A percentile compares a stretch with the other conserved stretches of the same genome.
phyloP scores from a whole-genome alignment of 1,140 invertebrate genomes.

The Orchestia grillus region DNA sequence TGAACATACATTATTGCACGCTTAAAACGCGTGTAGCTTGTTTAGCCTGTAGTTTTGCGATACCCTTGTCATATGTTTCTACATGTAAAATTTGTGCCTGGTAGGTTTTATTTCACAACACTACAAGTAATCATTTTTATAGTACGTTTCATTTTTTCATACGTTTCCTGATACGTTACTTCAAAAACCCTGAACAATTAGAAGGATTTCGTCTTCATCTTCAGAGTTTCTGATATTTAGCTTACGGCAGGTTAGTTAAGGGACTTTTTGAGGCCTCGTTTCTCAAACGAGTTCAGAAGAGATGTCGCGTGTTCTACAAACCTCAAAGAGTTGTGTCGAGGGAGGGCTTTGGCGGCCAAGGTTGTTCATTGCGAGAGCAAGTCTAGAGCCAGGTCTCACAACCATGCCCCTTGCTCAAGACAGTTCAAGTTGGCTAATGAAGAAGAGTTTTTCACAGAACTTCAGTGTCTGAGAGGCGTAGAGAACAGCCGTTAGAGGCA shows the following conservation, averaged over 20 bases:
- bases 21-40: not conserved
- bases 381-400: constrained; percentile 11
- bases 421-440: constrained; percentile 52
- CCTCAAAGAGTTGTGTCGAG: not conserved
- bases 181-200: not conserved
- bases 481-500: not conserved
- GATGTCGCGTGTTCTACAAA: not conserved
- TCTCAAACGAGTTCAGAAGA: not conserved
- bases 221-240: not conserved
- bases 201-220: not conserved
- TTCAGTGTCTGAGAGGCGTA: not conserved
- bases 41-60: not conserved
- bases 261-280: not conserved
- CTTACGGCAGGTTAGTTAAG: not conserved
- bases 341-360: not conserved
- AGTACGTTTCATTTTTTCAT: not conserved
- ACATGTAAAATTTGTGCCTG: not conserved
- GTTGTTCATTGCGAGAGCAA: constrained; percentile 40
- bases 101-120: not conserved
- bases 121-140: not conserved
- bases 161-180: not conserved
- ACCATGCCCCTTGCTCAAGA: constrained; percentile 13
- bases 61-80: not conserved
- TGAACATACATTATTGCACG: not conserved
- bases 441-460: constrained; percentile 36